Percentiles rank a stretch among this genome's conserved stretches.
Conservation (phyloP, 2,888 invertebrate genomes). For the Cosmia trapezina region DNA sequence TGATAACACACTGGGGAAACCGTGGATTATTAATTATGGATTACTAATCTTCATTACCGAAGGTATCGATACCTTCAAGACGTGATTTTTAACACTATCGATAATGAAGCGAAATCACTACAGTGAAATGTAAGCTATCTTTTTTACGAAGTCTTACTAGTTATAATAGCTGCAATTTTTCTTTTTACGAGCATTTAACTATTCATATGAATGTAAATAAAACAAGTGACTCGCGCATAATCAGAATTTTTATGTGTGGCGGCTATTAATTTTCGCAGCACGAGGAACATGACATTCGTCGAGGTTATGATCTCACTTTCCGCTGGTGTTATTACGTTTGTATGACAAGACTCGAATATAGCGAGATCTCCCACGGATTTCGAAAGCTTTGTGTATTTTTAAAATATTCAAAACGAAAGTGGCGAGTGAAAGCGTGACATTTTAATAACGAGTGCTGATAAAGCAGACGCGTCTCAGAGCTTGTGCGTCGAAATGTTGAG, state of each 20-base stretch:
- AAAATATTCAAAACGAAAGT: conserved; percentile 81
- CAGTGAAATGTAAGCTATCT: not conserved
- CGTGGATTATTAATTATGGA: conserved; percentile 32
- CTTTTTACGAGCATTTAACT: conserved; percentile 35
- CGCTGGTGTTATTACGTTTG: conserved; percentile 40
- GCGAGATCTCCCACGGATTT: conserved; percentile 65
- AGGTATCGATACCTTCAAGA: not conserved
- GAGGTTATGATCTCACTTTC: conserved; percentile 41
- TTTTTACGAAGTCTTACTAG: conserved; percentile 3
- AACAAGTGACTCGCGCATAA: conserved; percentile 25
- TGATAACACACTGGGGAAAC: conserved; percentile 49
- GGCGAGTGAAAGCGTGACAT: conserved; percentile 80
- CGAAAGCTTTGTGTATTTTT: conserved; percentile 75
- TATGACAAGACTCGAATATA: conserved; percentile 44
- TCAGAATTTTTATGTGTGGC: conserved; percentile 25
- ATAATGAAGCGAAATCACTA: conserved; percentile 3
- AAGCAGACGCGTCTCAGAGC: conserved; percentile 53
- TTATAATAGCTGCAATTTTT: conserved; percentile 25
- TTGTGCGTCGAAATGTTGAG: conserved; percentile 45
- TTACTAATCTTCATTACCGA: conserved; percentile 15
- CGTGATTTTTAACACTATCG: conserved; percentile 6
- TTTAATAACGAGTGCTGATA: conserved; percentile 77
- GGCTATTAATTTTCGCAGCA: conserved; percentile 33
- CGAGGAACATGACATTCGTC: conserved; percentile 42
- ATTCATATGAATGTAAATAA: conserved; percentile 39